These are phyloP conservation scores for Bergia puertoricense DNA, from an alignment of 92 coral and sea anemone species.

Conservation along the genomic window DNA sequence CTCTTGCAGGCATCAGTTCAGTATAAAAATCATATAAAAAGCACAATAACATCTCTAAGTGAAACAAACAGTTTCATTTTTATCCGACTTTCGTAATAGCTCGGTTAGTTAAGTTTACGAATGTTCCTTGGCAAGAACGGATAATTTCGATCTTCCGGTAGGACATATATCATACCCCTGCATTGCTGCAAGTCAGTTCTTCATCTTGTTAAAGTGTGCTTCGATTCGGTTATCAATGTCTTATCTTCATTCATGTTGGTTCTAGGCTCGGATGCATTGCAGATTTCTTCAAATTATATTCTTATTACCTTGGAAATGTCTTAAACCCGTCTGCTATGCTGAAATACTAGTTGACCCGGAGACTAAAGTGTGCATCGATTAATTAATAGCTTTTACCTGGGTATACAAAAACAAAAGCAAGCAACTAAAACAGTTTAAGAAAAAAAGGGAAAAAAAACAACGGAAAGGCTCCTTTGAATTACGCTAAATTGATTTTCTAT, in stretches of 20 bases:
- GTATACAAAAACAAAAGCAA: background rate
- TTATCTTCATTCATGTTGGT: background rate
- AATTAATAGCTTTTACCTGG: background rate
- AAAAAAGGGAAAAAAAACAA: background rate
- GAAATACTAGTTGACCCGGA: background rate
- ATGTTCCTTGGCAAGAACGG: no score
- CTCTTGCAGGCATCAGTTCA: background rate
- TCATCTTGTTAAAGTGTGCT: background rate
- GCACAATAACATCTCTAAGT: background rate
- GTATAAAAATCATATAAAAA: background rate
- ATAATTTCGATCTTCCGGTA: no score
- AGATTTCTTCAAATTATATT: slow-evolving; percentile 4
- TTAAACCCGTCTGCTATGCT: slow-evolving; percentile 32
- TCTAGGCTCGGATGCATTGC: background rate
- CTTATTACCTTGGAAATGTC: slow-evolving; percentile 32
- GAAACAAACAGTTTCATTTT: background rate
- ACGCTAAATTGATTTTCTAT: background rate
- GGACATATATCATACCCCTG: background rate
- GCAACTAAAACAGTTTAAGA: background rate
- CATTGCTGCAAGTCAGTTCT: background rate
- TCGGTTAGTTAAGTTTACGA: no score
- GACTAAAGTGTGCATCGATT: background rate
- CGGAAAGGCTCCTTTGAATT: background rate
- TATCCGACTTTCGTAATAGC: background rate
- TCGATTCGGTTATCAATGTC: no score